A percentile compares a stretch with the other conserved stretches of the same genome.
Evolutionary conservation across 2,797 vertebrate genomes (phyloP).

Genomic region (Dendrocincla fuliginosa): DNA sequence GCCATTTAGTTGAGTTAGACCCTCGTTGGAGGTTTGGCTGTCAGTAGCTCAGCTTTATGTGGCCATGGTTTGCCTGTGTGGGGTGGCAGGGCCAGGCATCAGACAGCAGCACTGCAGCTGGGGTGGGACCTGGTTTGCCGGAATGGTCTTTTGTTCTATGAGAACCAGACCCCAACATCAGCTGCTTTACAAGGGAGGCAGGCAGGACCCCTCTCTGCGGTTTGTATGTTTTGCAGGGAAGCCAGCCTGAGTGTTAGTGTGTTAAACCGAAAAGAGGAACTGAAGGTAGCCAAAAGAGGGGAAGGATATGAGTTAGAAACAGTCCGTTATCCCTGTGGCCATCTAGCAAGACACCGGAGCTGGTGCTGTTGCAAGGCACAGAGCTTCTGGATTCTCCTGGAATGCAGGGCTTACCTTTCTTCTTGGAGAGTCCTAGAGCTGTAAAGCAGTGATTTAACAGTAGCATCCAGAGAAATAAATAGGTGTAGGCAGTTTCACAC

Average conservation of each 20-base stretch:
- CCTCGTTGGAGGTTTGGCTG: background rate
- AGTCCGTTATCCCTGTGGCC: background rate
- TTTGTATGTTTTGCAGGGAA: background rate
- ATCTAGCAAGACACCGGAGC: background rate
- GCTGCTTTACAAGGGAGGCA: background rate
- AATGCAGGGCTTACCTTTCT: background rate
- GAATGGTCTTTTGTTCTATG: background rate
- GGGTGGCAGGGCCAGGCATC: background rate
- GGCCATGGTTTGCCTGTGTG: background rate
- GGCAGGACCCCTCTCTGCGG: background rate
- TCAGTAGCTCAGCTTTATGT: background rate
- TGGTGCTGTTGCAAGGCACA: background rate
- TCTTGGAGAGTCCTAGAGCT: background rate
- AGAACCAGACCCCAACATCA: background rate
- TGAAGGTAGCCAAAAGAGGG: background rate
- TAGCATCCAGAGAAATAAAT: background rate
- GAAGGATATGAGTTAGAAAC: conserved; percentile 52
- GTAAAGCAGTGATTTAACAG: background rate
- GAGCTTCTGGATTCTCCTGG: background rate
- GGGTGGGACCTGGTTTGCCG: background rate
- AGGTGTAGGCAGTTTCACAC: background rate
- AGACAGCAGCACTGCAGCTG: background rate
- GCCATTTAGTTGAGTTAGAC: fast-evolving
- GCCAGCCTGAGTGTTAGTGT: background rate
- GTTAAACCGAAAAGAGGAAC: conserved; percentile 49